phyloP scores from a whole-genome alignment of 2,888 invertebrate genomes.

The Ceriagrion tenellum region DNA sequence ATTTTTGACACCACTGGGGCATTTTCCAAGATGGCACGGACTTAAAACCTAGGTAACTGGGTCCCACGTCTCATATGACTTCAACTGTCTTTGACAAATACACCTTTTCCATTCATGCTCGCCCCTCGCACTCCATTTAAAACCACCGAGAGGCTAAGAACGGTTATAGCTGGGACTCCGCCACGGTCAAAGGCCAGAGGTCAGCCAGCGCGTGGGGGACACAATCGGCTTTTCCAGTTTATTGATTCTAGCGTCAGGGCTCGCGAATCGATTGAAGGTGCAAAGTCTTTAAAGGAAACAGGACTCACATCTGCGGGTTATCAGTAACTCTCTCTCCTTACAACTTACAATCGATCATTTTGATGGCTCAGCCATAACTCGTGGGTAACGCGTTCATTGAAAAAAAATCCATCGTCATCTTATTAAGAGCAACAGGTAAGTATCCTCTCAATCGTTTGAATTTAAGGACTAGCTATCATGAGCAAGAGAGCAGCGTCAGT shows the following conservation, averaged over 20 bases:
- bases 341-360: neutral
- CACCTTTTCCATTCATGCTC: neutral
- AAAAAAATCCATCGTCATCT: no score
- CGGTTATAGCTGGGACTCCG: neutral
- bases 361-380: neutral
- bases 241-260: neutral
- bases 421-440: no score
- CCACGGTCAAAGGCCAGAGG: constrained; percentile 16
- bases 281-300: constrained; percentile 12
- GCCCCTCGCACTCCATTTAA: neutral
- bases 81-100: neutral
- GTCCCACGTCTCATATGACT: no score
- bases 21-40: no score
- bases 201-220: neutral
- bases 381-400: no score
- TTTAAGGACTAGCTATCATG: no score
- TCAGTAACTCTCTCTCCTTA: neutral
- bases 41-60: no score
- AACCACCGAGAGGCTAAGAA: neutral
- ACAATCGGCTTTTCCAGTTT: constrained; percentile 28
- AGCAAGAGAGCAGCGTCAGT: no score
- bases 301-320: no score
- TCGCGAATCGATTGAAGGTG: neutral
- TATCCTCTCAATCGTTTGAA: no score
- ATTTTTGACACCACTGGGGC: no score